Evolutionary conservation across 2,797 vertebrate genomes (phyloP).

Genomic region (Aeoliscus strigatus): DNA sequence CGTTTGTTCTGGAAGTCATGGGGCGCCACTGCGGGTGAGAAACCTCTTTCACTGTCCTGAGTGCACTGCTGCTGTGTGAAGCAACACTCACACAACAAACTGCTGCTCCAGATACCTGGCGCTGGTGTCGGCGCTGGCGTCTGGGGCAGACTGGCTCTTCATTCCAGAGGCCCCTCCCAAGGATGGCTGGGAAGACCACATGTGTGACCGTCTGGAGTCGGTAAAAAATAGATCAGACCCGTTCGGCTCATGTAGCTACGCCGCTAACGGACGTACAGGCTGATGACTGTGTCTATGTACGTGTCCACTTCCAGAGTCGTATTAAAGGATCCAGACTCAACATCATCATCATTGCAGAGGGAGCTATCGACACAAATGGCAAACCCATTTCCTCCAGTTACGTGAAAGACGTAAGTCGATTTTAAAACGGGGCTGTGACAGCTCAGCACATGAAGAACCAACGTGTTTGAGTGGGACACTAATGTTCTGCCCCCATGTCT

Average conservation of each 20-base stretch:
- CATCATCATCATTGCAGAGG: slow-evolving; percentile 92
- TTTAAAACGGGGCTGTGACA: too few species aligned
- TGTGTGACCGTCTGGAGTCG: slow-evolving; percentile 86
- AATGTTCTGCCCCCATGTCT: too few species aligned
- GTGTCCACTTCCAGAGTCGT: slow-evolving; percentile 77
- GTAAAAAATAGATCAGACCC: slow-evolving; percentile 50
- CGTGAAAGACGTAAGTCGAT: slow-evolving; percentile 87
- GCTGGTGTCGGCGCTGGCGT: slow-evolving; percentile 89
- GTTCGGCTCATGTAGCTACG: not conserved
- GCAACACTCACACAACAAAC: not conserved
- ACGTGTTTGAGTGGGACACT: too few species aligned
- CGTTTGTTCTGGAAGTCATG: slow-evolving; percentile 95
- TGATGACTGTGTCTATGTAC: slow-evolving; percentile 20
- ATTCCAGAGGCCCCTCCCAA: slow-evolving; percentile 90
- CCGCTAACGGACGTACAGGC: not conserved
- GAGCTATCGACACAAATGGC: slow-evolving; percentile 82
- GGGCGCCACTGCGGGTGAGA: slow-evolving; percentile 94
- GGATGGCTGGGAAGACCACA: slow-evolving; percentile 89
- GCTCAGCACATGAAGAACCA: too few species aligned
- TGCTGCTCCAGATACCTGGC: slow-evolving; percentile 83
- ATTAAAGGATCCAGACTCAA: slow-evolving; percentile 88
- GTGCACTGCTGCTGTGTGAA: not conserved
- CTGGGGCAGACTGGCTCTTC: slow-evolving; percentile 94
- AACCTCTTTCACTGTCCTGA: not conserved
- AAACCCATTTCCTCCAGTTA: slow-evolving; percentile 84